Evolutionary conservation across 2,888 invertebrate species (phyloP), one percentile per base, ranked within the genome.

Genomic region (Lasius platythorax): DNA sequence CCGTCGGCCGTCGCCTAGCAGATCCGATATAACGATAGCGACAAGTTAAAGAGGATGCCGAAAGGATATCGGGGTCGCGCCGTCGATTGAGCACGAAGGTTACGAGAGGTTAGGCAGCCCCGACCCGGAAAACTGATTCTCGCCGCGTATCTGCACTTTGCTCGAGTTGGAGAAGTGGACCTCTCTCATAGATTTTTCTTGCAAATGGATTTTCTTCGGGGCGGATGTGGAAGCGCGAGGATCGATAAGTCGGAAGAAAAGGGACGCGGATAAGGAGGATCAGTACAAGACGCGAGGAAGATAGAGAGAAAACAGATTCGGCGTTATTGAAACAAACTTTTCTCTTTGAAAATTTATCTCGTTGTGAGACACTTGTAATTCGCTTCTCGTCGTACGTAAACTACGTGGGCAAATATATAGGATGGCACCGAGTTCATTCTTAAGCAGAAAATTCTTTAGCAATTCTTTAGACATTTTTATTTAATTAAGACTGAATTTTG

Each of bases 51-150:
- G 85, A 87, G 85, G 85, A 90, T 83, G 86, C 86, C 84, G 79
- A 85, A 81, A 85, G 86, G 86, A 87, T 89, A 86, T 87, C 82
- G 85, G 75, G 87, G 76, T 87, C 86, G 61, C 66, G 61, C 56
- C 89, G 78, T 78, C 78, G 87, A 89, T 89, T 79, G 89, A 87
- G 74, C 89, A 75, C 84, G 86, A 85, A 86, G 76, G 75, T 87
- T 84, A 50, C 78, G 40, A 76, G 67, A 84, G 84, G 85, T 86
- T 86, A 82, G 82, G 82, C 82, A 79, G 53, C 66, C 53, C 28
- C 81, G 72, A 82, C 70, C 83, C 68, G 82, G 86, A 88, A 87
- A 89, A 89, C 86, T 88, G 89, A 87, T 89, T 89, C 85, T 84
- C 73, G 56, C 46, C 46, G 30, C 72, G 85, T 64, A 78, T 78